Conservation (phyloP, 1,140 invertebrate species). For the Dendroctonus ponderosae region DNA sequence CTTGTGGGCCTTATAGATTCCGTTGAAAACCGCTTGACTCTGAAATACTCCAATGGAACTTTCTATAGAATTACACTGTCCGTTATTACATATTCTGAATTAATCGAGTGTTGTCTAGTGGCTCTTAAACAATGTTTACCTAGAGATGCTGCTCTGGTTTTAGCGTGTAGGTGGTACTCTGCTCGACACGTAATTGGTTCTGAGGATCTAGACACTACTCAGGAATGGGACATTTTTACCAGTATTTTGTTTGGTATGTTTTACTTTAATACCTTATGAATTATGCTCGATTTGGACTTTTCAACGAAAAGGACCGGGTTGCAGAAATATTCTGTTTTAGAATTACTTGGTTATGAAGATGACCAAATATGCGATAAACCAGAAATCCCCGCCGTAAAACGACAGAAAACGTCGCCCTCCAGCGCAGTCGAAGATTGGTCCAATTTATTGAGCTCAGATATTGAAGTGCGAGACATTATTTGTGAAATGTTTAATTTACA, state of each 20-base stretch:
- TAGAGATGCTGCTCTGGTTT: constrained; percentile 70
- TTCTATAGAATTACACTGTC: constrained; percentile 72
- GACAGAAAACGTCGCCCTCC: constrained; percentile 49
- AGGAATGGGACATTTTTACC: constrained; percentile 83
- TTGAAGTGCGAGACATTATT: too few species aligned
- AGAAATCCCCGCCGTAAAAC: constrained; percentile 43
- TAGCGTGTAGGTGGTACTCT: constrained; percentile 84
- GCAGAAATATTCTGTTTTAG: constrained; percentile 31
- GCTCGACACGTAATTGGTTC: constrained; percentile 82
- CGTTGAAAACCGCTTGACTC: constrained; percentile 70
- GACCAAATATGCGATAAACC: constrained; percentile 41
- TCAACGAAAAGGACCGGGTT: neutral
- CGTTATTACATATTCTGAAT: constrained; percentile 60
- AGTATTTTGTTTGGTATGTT: constrained; percentile 57
- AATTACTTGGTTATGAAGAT: constrained; percentile 47
- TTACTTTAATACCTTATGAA: too few species aligned
- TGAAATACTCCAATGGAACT: constrained; percentile 67
- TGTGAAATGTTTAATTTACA: too few species aligned
- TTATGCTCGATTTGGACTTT: too few species aligned
- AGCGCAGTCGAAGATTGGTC: constrained; percentile 76
- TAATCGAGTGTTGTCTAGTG: constrained; percentile 68
- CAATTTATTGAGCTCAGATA: constrained; percentile 58
- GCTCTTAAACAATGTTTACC: constrained; percentile 73
- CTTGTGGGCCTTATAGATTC: constrained; percentile 65
- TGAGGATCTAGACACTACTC: constrained; percentile 69